These are phyloP conservation scores for Thunnus albacares DNA, from an alignment of 2,797 vertebrate species.

Conservation along the genomic window DNA sequence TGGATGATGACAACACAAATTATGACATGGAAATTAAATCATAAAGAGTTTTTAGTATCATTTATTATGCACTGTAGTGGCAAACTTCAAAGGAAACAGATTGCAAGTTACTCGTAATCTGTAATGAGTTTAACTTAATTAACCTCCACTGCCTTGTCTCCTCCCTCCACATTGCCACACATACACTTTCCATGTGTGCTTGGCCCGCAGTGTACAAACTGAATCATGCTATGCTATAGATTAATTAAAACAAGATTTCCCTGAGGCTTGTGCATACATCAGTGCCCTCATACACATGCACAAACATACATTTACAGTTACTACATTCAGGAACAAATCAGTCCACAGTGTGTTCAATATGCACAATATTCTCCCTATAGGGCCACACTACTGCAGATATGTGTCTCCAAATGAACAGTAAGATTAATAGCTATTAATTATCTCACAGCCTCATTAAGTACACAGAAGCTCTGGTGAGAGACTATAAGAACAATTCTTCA, in stretches of 20 bases:
- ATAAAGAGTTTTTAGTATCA: neutral
- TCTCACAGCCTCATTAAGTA: constrained; percentile 56
- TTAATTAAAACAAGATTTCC: constrained; percentile 82
- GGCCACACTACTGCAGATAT: constrained; percentile 34
- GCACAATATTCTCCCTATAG: constrained; percentile 16
- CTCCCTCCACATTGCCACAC: constrained; percentile 20
- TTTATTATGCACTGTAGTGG: neutral
- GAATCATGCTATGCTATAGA: constrained; percentile 76
- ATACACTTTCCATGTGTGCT: constrained; percentile 42
- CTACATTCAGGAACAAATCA: constrained; percentile 22
- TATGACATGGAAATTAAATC: constrained; percentile 4
- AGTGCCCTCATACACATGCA: constrained; percentile 40
- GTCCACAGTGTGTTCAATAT: neutral
- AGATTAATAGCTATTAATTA: constrained; percentile 69
- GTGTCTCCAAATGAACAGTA: constrained; percentile 35
- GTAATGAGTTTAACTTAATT: constrained; percentile 76
- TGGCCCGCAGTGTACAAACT: constrained; percentile 77
- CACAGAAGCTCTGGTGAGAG: constrained; percentile 34
- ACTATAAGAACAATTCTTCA: constrained; percentile 39
- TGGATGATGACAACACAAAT: neutral
- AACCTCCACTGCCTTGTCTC: constrained; percentile 54
- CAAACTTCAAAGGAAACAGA: constrained; percentile 40
- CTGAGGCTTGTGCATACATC: constrained; percentile 68
- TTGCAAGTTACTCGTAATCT: constrained; percentile 59
- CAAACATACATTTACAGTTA: constrained; percentile 38